Base-by-base conservation (phyloP, 2,888 invertebrate genomes). In the Eledona agricola region DNA sequence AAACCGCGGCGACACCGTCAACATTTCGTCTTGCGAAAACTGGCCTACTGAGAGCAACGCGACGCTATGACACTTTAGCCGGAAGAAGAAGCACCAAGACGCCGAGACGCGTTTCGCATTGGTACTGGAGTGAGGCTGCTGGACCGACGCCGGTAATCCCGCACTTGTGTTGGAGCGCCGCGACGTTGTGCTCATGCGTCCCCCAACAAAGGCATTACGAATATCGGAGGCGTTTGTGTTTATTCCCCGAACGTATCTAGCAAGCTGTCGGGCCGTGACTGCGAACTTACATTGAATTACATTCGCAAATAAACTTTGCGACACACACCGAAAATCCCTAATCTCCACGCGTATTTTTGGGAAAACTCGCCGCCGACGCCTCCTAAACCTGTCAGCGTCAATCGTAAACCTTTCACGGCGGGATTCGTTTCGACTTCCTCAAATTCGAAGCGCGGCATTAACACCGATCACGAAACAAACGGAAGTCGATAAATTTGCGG, bases 101-200 rank as follows among this genome's bases (percentile, higher is more conserved):
- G 61, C 60, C 58, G 66, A 66, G 70, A 70, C 70, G 72, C 72
- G 65, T 63, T 72, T 72, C 72, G 66, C 63, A 60, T 66, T 70
- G 70, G 65, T 63, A 73, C 71, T 72, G 69, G 72, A 75, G 67
- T 72, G 73, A 72, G 70, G 74, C 71, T 73, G 73, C 72, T 74
- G 72, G 72, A 74, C 71, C 73, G 73, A 68, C 71, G 73, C 67
- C 65, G 68, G 70, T 74, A 77, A 76, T 75, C 75, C 75, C 67
- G 75, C 75, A 77, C 77, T 77, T 77, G 76, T 77, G 76, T 76
- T 75, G 71, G 72, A 75, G 71, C 76, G 73, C 71, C 76, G 74
- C 72, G 76, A 70, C 73, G 74, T 72, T 71, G 59, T 73, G 77
- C 77, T 76, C 76, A 75, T 76, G 75, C 77, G 77, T 76, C 74